Evolutionary conservation across 2,113 vertebrate genomes (phyloP), one percentile per base, ranked within the genome.

Genomic region (Furnarius figulus): DNA sequence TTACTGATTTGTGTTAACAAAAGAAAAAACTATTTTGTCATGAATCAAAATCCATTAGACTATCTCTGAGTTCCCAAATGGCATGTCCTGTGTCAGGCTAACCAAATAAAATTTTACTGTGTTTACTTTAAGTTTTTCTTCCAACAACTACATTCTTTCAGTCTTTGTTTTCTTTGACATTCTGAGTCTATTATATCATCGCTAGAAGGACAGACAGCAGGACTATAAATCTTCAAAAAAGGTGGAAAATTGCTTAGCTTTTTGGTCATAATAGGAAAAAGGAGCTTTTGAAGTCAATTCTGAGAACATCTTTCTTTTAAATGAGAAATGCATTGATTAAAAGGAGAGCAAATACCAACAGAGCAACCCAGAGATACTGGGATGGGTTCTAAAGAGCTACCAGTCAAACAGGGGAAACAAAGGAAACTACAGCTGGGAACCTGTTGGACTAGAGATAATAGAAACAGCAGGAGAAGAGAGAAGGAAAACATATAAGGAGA

Each of bases 381-480:
- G 52, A 87, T 65, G 49, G 47, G 92, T 97, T 97, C 89, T 96
- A 91, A 97, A 95, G 78, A 96, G 58, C 67, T 95, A 86, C 86
- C 59, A 95, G 95, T 86, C 79, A 96, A 96, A 96, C 27, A 85
- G 6, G 94, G 20, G 46, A 46, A 46, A 46, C 89, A 98, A 98
- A 97, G 93, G 53, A 93, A 96, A 84, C 85, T 93, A 58, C 73
- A 96, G 40, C 88, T 94, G 96, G 79, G 95, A 96, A 97, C 90
- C 93, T 93, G 88, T 97, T 97, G 88, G 94, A 95, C 78, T 89
- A 76, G 37, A 96, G 75, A 96, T 96, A 98, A 97, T 91, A 97
- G 66, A 82, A 98, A 88, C 95, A 97, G 96, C 63, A 40, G 96
- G 96, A 95, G 78, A 92, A 96, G 81, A 81, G 47, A 91, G 74